Base-by-base conservation (phyloP, 2,797 vertebrate genomes). In the Hydrocynus forskahlii region DNA sequence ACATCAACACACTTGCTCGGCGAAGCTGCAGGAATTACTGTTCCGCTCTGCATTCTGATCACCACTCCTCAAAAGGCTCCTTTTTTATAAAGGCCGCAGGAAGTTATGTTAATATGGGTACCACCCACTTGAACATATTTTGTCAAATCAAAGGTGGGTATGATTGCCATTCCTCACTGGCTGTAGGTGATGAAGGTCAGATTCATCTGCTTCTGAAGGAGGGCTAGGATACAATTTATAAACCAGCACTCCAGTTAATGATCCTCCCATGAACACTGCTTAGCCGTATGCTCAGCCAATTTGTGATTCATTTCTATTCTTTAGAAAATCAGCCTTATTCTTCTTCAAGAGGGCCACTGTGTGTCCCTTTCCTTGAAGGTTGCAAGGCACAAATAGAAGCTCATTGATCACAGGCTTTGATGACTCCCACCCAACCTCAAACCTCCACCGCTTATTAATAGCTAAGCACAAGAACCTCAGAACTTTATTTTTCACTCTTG, bases 261-360 rank as follows among this genome's bases (percentile, higher is more conserved):
- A 74, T 59, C 9, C 52, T 38, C 71, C 52, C n/a, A 25, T 57
- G 25, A 74, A 21, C 54, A 19, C 68, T 52, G 71, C 52, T 74
- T 57, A 74, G 52, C 54, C 7, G 54, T 13, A 16, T 7, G 35
- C 72, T 59, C 29, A 12, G 35, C 52, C 54, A 45, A 43, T 35
- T 21, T 60, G 55, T 29, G 69, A 71, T 71, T 71, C 21, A 71
- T 71, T 52, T 71, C 45, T 13, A 52, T 59, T 62, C 29, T 62
- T 38, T 60, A 50, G 73, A 75, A 75, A 75, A 75, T 75, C 73
- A 59, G 73, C 69, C 48, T 75, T 45, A 43, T 62, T 75, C 35
- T 43, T 23, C 55, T 62, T 60, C 57, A 43, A 45, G 57, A 43
- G 55, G 55, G 35, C 19, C 54, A 45, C 45, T 7, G 21, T 52